These are phyloP conservation scores for Phengaris arion DNA, from an alignment of 2,888 invertebrate genomes.

Conservation along the genomic window DNA sequence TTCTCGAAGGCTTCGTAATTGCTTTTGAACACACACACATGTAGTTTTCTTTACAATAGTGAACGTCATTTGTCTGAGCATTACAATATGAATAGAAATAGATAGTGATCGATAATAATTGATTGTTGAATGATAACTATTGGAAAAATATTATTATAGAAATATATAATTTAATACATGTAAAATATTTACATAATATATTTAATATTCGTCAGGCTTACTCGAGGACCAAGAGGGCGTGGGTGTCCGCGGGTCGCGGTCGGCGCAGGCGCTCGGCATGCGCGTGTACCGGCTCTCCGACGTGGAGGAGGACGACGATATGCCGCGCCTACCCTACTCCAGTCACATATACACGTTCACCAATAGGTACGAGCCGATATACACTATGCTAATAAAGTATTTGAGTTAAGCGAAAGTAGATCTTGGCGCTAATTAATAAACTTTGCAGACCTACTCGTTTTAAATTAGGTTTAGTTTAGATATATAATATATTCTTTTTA, in stretches of 20 bases:
- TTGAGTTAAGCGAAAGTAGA: not conserved
- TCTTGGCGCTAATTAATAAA: not conserved
- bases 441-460: not conserved
- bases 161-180: no score
- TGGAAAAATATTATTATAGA: no score
- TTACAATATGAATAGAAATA: no score
- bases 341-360: constrained; percentile 92
- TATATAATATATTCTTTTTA: not conserved
- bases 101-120: no score
- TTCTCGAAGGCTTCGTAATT: no score
- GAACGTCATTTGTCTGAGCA: no score
- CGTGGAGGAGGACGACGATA: constrained; percentile 88
- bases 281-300: constrained; percentile 83
- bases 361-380: constrained; percentile 71
- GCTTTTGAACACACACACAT: no score
- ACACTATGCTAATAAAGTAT: not conserved
- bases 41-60: no score
- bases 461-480: no score
- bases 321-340: constrained; percentile 87
- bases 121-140: no score
- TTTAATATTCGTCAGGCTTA: constrained; percentile 64
- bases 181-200: not conserved
- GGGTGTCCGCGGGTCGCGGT: constrained; percentile 88
- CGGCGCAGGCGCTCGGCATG: constrained; percentile 86
- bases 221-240: constrained; percentile 95